These are phyloP conservation scores for Epirrhoe alternata DNA, from an alignment of 2,888 invertebrate species.

Conservation along the genomic window DNA sequence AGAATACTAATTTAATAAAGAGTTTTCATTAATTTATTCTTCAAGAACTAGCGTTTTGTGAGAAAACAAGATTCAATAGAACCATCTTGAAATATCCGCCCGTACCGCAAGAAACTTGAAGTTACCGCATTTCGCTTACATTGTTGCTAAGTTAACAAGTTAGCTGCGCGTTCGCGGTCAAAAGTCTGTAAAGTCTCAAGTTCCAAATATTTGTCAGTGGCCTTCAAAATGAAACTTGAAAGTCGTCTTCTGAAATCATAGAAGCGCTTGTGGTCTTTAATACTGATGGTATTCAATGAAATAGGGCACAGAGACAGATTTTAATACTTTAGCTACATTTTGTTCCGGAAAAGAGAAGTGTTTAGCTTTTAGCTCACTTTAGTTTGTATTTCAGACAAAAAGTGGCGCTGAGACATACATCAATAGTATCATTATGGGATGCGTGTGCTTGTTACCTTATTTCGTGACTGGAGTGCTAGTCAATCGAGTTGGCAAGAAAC, in stretches of 20 bases:
- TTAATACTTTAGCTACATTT: no score
- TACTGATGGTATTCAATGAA: no score
- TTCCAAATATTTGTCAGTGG: constrained; percentile 5
- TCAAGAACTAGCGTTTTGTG: no score
- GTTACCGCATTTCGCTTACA: constrained; percentile 16
- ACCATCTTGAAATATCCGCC: constrained; percentile 3
- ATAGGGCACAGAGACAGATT: no score
- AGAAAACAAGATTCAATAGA: not conserved
- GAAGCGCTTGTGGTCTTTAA: no score
- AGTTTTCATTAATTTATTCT: no score
- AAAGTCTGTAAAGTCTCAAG: not conserved
- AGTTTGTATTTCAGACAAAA: constrained; percentile 54
- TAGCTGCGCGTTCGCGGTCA: constrained; percentile 9
- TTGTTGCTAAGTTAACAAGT: constrained; percentile 18
- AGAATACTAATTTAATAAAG: no score
- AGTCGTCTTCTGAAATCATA: no score
- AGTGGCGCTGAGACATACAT: constrained; percentile 70
- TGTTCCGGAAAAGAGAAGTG: no score
- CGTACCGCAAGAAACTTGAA: constrained; percentile 11
- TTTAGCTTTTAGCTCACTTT: constrained; percentile 9
- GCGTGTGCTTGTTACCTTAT: constrained; percentile 58
- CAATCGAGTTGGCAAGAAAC: constrained; percentile 67
- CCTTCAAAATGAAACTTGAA: not conserved
- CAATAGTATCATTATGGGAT: constrained; percentile 68
- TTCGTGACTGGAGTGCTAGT: constrained; percentile 62